Conservation (phyloP, 2,797 vertebrate species). For the Cottoperca gobio region DNA sequence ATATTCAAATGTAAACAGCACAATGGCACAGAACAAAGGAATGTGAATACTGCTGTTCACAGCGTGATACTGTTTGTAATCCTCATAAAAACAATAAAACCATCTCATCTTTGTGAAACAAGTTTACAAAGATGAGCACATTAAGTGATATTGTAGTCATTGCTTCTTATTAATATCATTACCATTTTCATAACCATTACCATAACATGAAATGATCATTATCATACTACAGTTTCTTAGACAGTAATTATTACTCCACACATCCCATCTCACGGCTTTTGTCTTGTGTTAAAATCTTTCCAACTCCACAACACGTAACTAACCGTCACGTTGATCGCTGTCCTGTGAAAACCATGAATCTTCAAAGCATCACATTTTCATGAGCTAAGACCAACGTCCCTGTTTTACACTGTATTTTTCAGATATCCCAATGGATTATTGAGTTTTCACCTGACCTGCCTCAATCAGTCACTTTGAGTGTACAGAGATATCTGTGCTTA, state of each 20-base stretch:
- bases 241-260: not conserved
- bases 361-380: not conserved
- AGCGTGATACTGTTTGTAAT: not conserved
- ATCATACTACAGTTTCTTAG: slow-evolving; percentile 3
- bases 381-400: slow-evolving; percentile 10
- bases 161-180: slow-evolving; percentile 2
- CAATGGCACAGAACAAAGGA: not conserved
- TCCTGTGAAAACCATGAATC: not conserved
- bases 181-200: not conserved
- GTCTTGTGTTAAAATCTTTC: not conserved
- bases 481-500: not conserved
- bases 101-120: too few species aligned
- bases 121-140: not conserved
- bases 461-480: not conserved
- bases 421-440: not conserved
- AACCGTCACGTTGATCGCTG: not conserved
- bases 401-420: not conserved
- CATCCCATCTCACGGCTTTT: not conserved
- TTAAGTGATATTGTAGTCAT: slow-evolving; percentile 1
- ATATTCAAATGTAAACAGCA: not conserved
- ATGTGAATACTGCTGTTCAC: not conserved
- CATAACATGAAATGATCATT: not conserved
- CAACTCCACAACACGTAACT: not conserved
- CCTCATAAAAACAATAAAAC: not conserved
- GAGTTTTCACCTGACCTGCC: not conserved